A percentile compares a stretch with the other conserved stretches of the same genome.
These are phyloP conservation scores for Caenorhabditis inopinata DNA, from an alignment of 1,140 invertebrate genomes.

Conservation along the genomic window DNA sequence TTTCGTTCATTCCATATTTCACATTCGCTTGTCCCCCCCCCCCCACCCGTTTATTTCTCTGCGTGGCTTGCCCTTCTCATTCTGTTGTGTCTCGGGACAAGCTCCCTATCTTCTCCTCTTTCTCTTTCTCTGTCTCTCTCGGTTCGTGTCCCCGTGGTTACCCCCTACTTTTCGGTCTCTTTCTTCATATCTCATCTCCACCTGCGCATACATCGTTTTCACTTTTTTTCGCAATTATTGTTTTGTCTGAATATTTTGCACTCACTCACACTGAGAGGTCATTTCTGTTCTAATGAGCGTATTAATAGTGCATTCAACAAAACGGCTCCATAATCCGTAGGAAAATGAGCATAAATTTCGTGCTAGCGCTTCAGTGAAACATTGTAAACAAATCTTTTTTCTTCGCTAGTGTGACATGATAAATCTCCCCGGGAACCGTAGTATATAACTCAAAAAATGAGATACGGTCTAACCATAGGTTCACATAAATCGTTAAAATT, in stretches of 20 bases:
- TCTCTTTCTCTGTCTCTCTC: background rate
- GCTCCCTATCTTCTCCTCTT: too few relatives aligned
- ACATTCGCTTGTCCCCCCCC: background rate
- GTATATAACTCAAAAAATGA: too few relatives aligned
- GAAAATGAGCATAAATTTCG: background rate
- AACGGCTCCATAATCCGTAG: background rate
- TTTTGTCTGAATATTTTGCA: too few relatives aligned
- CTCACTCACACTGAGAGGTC: too few relatives aligned
- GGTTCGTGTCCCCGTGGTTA: slow-evolving; percentile 6
- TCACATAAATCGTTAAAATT: too few relatives aligned
- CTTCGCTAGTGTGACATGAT: background rate
- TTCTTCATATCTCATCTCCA: background rate
- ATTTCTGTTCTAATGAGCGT: background rate
- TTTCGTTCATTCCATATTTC: background rate
- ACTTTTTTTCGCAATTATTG: background rate
- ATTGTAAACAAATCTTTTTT: too few relatives aligned
- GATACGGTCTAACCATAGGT: too few relatives aligned
- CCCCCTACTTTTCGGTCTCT: slow-evolving; percentile 22
- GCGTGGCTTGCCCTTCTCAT: background rate
- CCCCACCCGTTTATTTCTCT: too few relatives aligned
- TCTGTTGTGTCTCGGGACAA: background rate
- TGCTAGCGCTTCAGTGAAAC: too few relatives aligned
- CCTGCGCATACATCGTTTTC: background rate
- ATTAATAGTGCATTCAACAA: background rate
- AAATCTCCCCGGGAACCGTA: too few relatives aligned